Percentiles rank a stretch among this genome's conserved stretches.
Conservation (phyloP, 2,888 invertebrate species). For the Litoditis marina region DNA sequence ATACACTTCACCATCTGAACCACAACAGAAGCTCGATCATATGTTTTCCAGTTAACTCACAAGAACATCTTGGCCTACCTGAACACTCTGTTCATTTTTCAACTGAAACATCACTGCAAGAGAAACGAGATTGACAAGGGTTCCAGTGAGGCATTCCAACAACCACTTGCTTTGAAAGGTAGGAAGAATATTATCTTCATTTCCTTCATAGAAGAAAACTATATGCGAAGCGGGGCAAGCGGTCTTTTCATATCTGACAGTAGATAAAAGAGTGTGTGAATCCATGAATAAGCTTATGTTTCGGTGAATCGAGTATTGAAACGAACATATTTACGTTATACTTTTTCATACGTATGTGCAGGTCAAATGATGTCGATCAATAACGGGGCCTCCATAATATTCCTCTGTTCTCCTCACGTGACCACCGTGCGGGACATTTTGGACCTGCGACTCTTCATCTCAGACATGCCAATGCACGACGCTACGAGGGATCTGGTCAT, state of each 20-base stretch:
- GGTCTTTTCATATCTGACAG: too few relatives aligned
- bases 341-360: too few relatives aligned
- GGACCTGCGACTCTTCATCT: constrained; percentile 52
- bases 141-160: constrained; percentile 33
- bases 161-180: constrained; percentile 44
- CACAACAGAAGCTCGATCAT: not conserved
- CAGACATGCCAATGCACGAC: constrained; percentile 60
- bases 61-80: constrained; percentile 52
- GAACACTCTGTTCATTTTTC: constrained; percentile 57
- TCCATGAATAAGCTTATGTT: too few relatives aligned
- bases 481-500: constrained; percentile 57
- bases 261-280: too few relatives aligned
- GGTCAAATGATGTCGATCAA: constrained; percentile 55
- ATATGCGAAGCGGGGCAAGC: too few relatives aligned
- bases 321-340: too few relatives aligned
- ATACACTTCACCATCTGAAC: not conserved
- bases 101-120: constrained; percentile 45
- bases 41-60: constrained; percentile 44
- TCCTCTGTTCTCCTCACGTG: constrained; percentile 56
- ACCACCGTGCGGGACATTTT: constrained; percentile 53
- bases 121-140: constrained; percentile 40
- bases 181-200: too few relatives aligned
- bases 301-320: too few relatives aligned
- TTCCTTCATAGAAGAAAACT: too few relatives aligned
- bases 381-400: constrained; percentile 52